A percentile compares a stretch with the other conserved stretches of the same genome.
Conservation (phyloP, 2,797 vertebrate species). For the Oreochromis mossambicus region DNA sequence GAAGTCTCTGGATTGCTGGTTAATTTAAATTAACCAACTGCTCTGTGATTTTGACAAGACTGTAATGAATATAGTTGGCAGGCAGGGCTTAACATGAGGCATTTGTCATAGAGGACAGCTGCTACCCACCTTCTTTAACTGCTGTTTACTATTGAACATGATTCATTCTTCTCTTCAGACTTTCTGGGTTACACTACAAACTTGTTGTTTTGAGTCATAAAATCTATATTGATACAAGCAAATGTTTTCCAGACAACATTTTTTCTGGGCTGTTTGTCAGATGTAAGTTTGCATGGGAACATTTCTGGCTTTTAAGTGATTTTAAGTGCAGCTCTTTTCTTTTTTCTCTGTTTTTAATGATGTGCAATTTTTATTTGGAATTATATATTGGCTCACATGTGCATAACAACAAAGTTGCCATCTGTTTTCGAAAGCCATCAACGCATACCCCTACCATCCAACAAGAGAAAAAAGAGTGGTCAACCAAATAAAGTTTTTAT, state of each 20-base stretch:
- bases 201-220: slow-evolving; percentile 39
- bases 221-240: slow-evolving; percentile 19
- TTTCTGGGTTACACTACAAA: slow-evolving; percentile 24
- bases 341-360: not conserved
- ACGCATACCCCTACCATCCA: not conserved
- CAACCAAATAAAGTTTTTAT: too few relatives aligned
- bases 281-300: not conserved
- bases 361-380: not conserved
- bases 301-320: not conserved
- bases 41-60: not conserved
- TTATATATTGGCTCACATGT: not conserved
- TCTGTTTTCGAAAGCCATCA: not conserved
- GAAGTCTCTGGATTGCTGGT: not conserved
- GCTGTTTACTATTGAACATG: slow-evolving; percentile 56
- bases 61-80: slow-evolving; percentile 13
- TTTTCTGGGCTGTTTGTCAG: not conserved
- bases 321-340: not conserved
- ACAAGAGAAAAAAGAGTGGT: too few relatives aligned
- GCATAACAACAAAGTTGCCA: not conserved
- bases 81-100: slow-evolving; percentile 14
- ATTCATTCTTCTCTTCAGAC: slow-evolving; percentile 49
- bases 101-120: slow-evolving; percentile 40
- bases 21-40: not conserved
- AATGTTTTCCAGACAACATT: slow-evolving; percentile 5
- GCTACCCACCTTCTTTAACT: slow-evolving; percentile 28